Evolutionary conservation across 2,888 invertebrate species (phyloP).

Genomic region (Pantelozetes paolii): DNA sequence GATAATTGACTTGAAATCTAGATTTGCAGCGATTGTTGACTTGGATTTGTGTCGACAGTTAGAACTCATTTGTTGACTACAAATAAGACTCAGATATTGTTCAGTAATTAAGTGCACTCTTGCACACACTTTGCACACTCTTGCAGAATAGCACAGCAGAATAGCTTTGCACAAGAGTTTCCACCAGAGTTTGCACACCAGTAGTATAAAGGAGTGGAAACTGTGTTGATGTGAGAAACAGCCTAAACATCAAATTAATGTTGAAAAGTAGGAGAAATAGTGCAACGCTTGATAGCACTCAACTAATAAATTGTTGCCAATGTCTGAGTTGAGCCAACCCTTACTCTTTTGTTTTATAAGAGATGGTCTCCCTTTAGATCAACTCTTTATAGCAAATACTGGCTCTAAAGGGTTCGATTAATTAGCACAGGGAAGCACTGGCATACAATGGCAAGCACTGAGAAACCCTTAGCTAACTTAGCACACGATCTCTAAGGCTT

Average conservation of each 20-base stretch:
- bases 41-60: conserved; percentile 7
- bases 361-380: conserved; percentile 28
- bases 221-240: conserved; percentile 27
- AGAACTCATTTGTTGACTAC: conserved; percentile 15
- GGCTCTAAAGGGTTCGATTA: conserved; percentile 32
- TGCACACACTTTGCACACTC: too few relatives aligned
- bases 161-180: background rate
- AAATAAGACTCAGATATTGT: conserved; percentile 20
- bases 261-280: conserved; percentile 21
- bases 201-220: too few relatives aligned
- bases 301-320: conserved; percentile 35
- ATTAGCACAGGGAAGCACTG: too few relatives aligned
- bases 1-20: conserved; percentile 10
- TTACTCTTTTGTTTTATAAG: conserved; percentile 31
- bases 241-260: conserved; percentile 33
- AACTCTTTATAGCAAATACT: background rate
- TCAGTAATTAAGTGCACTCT: conserved; percentile 33
- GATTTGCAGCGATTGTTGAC: conserved; percentile 22
- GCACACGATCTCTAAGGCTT: conserved; percentile 10
- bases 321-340: background rate
- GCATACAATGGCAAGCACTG: too few relatives aligned
- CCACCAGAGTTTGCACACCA: too few relatives aligned
- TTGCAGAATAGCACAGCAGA: conserved; percentile 17
- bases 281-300: conserved; percentile 34
- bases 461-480: conserved; percentile 29